Evolutionary conservation across 2,888 invertebrate genomes (phyloP), one percentile per base, ranked within the genome.

Genomic region (Cerceris ruficornis): DNA sequence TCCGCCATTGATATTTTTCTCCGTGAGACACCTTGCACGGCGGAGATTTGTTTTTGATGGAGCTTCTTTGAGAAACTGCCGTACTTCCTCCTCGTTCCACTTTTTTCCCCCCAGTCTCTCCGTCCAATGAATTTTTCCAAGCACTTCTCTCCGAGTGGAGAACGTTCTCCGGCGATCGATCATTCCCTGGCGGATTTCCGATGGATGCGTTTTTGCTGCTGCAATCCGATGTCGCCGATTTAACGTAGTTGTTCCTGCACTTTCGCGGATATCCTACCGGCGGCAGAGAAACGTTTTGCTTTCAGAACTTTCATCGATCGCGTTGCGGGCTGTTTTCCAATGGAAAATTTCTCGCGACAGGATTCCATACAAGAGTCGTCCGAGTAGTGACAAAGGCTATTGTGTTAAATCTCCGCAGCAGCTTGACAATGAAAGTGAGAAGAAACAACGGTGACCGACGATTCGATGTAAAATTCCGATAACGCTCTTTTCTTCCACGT

Each of bases 341-440:
- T 68, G 80, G 80, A 82, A 83, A 83, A 80, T 77, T 77, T 60
- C 43, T 42, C 59, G 55, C 59, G 54, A 78, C 66, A 65, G 41
- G 28, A n/a, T 41, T 14, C 46, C n/a, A 43, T n/a, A 49, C 41
- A 58, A 46, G 60, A 54, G 70, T 82, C 75, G 65, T 69, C 17
- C 65, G 60, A 14, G 39, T 28, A 14, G 52, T n/a, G 81, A 83
- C 83, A 83, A 83, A 75, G 83, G 73, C 83, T 67, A 83, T 83
- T 83, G 78, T 83, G 78, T 83, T 66, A 58, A 46, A 64, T 65
- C 59, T 39, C 14, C 15, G 28, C 14, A 50, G 65, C 74, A 64
- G 54, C 61, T 17, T 55, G 66, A 82, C 77, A 83, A 83, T 69
- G 54, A 72, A 64, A 28, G 39, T 57, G 62, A 46, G 42, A 55